phyloP scores from a whole-genome alignment of 2,113 vertebrate species.

The Dasypus novemcinctus region DNA sequence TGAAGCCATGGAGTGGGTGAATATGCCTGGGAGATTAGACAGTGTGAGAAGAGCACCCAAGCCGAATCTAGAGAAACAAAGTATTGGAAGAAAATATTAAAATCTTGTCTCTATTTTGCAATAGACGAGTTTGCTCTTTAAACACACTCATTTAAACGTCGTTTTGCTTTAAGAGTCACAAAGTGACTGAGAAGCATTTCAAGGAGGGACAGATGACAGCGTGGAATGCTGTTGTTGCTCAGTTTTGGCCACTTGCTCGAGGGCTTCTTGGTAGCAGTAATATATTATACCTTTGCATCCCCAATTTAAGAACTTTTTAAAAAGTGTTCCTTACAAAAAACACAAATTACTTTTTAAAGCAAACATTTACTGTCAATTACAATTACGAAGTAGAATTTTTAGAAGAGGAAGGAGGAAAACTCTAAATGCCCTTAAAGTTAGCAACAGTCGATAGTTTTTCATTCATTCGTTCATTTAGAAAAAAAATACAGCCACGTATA shows the following conservation, averaged over 20 bases:
- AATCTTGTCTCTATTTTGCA: neutral
- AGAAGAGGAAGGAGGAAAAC: neutral
- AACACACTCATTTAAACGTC: neutral
- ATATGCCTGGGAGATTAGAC: neutral
- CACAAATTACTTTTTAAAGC: neutral
- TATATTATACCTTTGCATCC: neutral
- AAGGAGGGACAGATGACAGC: no score
- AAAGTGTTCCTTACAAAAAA: neutral
- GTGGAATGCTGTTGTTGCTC: neutral
- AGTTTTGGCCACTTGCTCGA: neutral
- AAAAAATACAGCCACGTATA: no score
- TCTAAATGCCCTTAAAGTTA: neutral
- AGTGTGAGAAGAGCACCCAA: neutral
- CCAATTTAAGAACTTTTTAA: neutral
- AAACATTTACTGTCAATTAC: neutral
- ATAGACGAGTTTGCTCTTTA: neutral
- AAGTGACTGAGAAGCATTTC: no score
- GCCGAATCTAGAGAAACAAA: neutral
- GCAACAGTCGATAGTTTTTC: neutral
- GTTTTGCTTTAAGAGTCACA: neutral
- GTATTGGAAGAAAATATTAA: neutral
- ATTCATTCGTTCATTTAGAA: neutral
- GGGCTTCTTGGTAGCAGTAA: neutral
- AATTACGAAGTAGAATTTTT: neutral
- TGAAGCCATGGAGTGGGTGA: neutral